Conservation (phyloP, 1,140 invertebrate species). For the Mylabris phalerata region DNA sequence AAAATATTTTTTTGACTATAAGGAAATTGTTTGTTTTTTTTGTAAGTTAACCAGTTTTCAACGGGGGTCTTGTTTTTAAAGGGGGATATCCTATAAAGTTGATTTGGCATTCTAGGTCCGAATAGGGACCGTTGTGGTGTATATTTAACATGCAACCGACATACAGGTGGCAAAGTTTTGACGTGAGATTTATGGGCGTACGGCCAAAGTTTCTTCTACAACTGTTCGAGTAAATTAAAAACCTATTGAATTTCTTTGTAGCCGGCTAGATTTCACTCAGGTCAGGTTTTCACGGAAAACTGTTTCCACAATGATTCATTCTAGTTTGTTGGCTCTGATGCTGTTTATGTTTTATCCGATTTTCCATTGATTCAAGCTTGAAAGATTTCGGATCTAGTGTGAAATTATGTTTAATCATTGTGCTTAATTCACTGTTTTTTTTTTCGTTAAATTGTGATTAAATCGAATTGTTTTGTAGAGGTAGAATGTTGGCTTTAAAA, state of each 20-base stretch:
- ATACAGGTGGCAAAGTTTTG: conserved; percentile 19
- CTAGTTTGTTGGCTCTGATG: conserved; percentile 11
- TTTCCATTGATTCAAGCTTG: background rate
- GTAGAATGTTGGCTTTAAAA: background rate
- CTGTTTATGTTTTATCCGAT: conserved; percentile 4
- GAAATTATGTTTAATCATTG: too few relatives aligned
- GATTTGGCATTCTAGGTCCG: background rate
- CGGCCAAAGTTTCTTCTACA: conserved; percentile 15
- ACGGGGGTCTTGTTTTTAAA: background rate
- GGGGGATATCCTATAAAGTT: background rate
- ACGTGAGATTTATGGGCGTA: conserved; percentile 20
- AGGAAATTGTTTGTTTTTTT: too few relatives aligned
- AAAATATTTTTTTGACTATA: too few relatives aligned
- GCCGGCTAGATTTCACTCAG: conserved; percentile 9
- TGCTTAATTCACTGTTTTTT: too few relatives aligned
- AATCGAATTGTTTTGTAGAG: background rate
- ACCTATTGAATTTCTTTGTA: conserved; percentile 21
- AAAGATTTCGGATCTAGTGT: background rate
- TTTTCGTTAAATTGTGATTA: too few relatives aligned
- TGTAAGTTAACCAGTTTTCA: background rate
- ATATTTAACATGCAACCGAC: conserved; percentile 21
- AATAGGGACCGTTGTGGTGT: background rate
- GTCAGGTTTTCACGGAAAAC: conserved; percentile 14
- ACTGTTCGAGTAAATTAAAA: conserved; percentile 23
- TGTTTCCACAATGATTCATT: conserved; percentile 17